Base-by-base conservation (phyloP, 2,113 vertebrate species). In the Psammodynastes pulverulentus region DNA sequence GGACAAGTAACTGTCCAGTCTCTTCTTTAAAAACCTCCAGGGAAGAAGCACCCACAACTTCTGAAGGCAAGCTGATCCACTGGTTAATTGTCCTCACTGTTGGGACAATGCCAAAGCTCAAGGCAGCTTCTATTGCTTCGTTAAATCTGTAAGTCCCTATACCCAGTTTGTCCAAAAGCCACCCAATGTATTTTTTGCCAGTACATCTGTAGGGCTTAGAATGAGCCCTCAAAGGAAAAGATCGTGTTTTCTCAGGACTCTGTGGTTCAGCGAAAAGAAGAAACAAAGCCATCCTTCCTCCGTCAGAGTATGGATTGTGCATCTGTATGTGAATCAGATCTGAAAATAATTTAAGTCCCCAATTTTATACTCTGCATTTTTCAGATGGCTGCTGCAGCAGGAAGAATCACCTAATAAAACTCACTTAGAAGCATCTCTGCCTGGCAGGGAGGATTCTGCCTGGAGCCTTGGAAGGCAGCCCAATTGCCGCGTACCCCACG, bases 361-460 rank as follows among this genome's bases (percentile, higher is more conserved):
- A 26, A 26, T 89, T 84, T 54, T 51, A 86, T 29, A 39, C 88
- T 51, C 79, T 58, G 88, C 91, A 89, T 92, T 92, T 92, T 92
- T 89, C 91, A 89, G 53, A 92, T 92, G 91, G 53, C 39, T 92
- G 91, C 91, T 45, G 88, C 91, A 89, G 88, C 88, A 89, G 88
- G 88, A 92, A 92, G 88, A 92, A 89, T 92, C 79, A 84, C 79
- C 88, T 54, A 89, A 92, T 92, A 92, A 92, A 92, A 89, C 79
- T 89, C 91, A 92, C 88, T 92, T 92, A 89, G 91, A 89, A 89
- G 88, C 79, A 89, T 92, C 91, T 92, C 88, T 86, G 91, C 91
- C 53, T 92, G 91, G 91, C 87, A 89, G 87, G 91, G 91, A 92
- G 58, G 48, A 92, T 86, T 92, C 72, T 86, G 91, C 91, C 91